These are phyloP conservation scores for Zygaena filipendulae DNA, from an alignment of 2,888 invertebrate genomes.

Conservation along the genomic window DNA sequence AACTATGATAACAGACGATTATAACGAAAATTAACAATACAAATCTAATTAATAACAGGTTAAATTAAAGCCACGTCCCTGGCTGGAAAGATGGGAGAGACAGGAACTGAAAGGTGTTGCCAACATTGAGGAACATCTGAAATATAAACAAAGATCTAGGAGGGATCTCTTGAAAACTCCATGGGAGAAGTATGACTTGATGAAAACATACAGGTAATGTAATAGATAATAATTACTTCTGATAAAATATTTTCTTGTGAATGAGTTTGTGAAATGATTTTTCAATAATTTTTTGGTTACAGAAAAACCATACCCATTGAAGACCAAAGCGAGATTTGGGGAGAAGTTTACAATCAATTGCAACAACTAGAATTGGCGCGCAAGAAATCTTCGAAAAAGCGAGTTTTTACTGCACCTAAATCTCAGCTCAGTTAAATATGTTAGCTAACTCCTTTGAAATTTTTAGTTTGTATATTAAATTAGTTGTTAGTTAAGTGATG, in stretches of 20 bases:
- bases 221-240: slow-evolving; percentile 1
- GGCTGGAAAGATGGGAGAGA: slow-evolving; percentile 91
- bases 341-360: slow-evolving; percentile 82
- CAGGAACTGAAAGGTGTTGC: slow-evolving; percentile 79
- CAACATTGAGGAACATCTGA: slow-evolving; percentile 67
- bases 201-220: slow-evolving; percentile 88
- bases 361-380: slow-evolving; percentile 76
- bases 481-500: slow-evolving; percentile 6
- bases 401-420: slow-evolving; percentile 40
- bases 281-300: slow-evolving; percentile 31
- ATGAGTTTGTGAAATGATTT: slow-evolving; percentile 7
- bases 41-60: no score
- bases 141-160: slow-evolving; percentile 57
- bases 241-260: slow-evolving; percentile 2
- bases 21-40: not conserved
- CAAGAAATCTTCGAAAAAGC: slow-evolving; percentile 49
- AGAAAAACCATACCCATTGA: slow-evolving; percentile 87
- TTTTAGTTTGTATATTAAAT: slow-evolving; percentile 10
- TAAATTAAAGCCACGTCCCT: slow-evolving; percentile 82
- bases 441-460: no score
- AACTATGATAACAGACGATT: not conserved
- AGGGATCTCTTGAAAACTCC: slow-evolving; percentile 73
- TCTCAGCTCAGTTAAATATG: slow-evolving; percentile 40
- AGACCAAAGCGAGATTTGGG: slow-evolving; percentile 86
- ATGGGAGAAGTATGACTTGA: slow-evolving; percentile 92